phyloP scores from a whole-genome alignment of 2,797 vertebrate genomes.

The Menidia menidia region DNA sequence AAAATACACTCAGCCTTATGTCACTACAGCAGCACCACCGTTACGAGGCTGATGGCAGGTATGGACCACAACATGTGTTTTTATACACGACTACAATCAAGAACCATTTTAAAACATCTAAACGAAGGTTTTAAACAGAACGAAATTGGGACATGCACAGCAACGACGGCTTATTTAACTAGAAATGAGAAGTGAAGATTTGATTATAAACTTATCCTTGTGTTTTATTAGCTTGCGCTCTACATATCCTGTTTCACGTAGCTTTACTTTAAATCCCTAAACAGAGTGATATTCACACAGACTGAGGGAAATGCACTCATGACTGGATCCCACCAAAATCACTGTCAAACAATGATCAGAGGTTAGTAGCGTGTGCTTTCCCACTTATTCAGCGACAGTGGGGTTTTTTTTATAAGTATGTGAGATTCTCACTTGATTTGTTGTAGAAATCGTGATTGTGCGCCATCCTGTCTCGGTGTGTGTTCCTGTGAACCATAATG shows the following conservation, averaged over 20 bases:
- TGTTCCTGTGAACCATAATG: conserved; percentile 80
- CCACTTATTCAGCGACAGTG: background rate
- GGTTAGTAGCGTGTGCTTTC: conserved; percentile 48
- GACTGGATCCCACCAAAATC: conserved; percentile 44
- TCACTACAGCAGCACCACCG: conserved; percentile 19
- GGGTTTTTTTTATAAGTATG: background rate
- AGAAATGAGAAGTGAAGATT: conserved; percentile 33
- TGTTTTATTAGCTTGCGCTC: background rate
- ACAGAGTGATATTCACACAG: conserved; percentile 18
- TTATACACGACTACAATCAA: background rate
- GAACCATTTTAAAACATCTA: background rate
- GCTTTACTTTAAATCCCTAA: background rate
- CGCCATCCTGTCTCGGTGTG: conserved; percentile 83
- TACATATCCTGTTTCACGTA: background rate
- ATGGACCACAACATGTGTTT: conserved; percentile 18
- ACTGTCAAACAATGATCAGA: conserved; percentile 69
- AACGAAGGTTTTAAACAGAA: background rate
- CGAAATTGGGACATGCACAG: background rate
- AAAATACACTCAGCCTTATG: conserved; percentile 12
- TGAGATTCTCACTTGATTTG: conserved; percentile 10
- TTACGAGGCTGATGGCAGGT: conserved; percentile 54
- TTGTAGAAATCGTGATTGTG: conserved; percentile 84
- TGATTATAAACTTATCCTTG: background rate
- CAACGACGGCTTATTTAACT: conserved; percentile 2
- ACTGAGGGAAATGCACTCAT: conserved; percentile 62